phyloP scores from a whole-genome alignment of 2,113 vertebrate species.

The Ophiodon elongatus region DNA sequence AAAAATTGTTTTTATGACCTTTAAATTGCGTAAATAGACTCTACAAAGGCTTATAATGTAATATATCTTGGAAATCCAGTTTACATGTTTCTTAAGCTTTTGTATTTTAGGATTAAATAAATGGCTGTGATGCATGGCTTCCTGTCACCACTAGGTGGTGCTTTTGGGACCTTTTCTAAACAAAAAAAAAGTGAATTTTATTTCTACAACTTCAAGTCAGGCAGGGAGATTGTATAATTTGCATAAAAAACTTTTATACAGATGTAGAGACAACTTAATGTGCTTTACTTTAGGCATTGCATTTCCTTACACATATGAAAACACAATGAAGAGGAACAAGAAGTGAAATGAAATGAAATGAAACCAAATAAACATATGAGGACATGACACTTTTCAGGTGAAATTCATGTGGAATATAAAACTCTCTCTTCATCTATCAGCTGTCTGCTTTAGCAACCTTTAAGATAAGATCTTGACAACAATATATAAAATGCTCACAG shows the following conservation, averaged over 20 bases:
- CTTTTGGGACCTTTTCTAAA: background rate
- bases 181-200: background rate
- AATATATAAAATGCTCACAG: background rate
- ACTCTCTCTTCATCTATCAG: background rate
- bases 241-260: background rate
- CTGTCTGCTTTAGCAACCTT: background rate
- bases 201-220: background rate
- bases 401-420: background rate
- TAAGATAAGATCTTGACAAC: background rate
- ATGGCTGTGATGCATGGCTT: background rate
- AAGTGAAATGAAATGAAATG: background rate
- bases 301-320: background rate
- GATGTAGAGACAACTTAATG: background rate
- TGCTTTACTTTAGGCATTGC: background rate
- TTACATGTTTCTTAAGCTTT: background rate
- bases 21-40: background rate
- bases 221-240: background rate
- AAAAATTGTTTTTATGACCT: background rate
- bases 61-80: background rate
- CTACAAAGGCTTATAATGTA: background rate
- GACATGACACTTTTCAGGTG: background rate
- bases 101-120: background rate
- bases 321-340: background rate
- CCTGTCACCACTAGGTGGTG: conserved; percentile 52
- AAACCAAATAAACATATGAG: background rate